Evolutionary conservation across 1,140 invertebrate species (phyloP).

Genomic region (Heliothis virescens): DNA sequence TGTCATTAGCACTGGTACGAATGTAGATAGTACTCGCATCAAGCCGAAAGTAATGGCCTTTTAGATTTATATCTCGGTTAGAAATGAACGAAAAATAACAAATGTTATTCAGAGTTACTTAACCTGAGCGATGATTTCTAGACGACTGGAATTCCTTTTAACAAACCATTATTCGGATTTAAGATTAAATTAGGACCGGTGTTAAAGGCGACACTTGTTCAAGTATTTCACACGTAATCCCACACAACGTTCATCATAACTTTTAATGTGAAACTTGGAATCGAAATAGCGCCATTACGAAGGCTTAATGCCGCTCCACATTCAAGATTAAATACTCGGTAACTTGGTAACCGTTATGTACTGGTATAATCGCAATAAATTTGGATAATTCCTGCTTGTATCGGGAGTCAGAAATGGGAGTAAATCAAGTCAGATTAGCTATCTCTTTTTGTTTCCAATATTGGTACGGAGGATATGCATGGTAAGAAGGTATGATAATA

Average conservation of each 20-base stretch:
- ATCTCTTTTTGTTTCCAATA: slow-evolving; percentile 48
- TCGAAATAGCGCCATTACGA: slow-evolving; percentile 45
- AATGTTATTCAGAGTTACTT: background rate
- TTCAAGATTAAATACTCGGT: slow-evolving; percentile 48
- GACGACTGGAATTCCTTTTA: background rate
- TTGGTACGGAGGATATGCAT: slow-evolving; percentile 17
- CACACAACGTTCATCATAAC: slow-evolving; percentile 41
- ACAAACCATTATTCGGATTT: slow-evolving; percentile 24
- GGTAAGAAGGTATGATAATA: slow-evolving; percentile 24
- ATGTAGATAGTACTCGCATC: slow-evolving; percentile 11
- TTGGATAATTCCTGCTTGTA: slow-evolving; percentile 42
- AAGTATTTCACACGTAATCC: slow-evolving; percentile 43
- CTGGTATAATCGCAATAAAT: slow-evolving; percentile 47
- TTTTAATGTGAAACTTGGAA: slow-evolving; percentile 49
- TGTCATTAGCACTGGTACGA: slow-evolving; percentile 26
- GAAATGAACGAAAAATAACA: slow-evolving; percentile 18
- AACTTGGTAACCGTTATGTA: slow-evolving; percentile 36
- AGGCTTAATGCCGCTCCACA: slow-evolving; percentile 42
- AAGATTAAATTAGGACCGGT: slow-evolving; percentile 12
- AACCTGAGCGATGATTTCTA: background rate
- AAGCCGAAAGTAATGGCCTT: slow-evolving; percentile 25
- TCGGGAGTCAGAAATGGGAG: slow-evolving; percentile 49
- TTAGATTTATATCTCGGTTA: slow-evolving; percentile 25
- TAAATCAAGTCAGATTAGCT: slow-evolving; percentile 65
- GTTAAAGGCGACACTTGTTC: slow-evolving; percentile 22